Base-by-base conservation (phyloP, 2,113 vertebrate genomes). In the Centropristis striata region DNA sequence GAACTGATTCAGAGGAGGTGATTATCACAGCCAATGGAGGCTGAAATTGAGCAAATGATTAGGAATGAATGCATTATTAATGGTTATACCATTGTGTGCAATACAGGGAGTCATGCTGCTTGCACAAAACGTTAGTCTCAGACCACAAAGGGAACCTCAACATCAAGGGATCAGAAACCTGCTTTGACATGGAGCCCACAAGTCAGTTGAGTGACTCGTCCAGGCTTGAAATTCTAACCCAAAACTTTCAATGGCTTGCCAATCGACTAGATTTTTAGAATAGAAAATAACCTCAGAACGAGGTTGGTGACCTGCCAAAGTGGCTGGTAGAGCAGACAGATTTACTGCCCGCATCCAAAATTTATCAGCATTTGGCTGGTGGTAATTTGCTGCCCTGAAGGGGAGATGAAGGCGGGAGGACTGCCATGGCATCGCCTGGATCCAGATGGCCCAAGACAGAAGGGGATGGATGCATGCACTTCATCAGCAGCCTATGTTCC, bases 401-500 rank as follows among this genome's bases (percentile, higher is more conserved):
- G 81, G 76, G 66, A 75, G 85, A 84, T 80, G 88, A 84, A 78
- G 83, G 68, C 47, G 10, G 76, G 71, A 88, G 0, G 65, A 25
- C 57, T 82, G 79, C 83, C 83, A 78, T 67, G 81, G 88, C 61
- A 41, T 66, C 28, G 75, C 84, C 63, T 71, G 72, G 65, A 84
- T 86, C 81, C 86, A 90, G 88, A 91, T 92, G 88, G 90, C 54
- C 36, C 75, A 64, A 81, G 79, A 86, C 79, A 88, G 85, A 86
- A 80, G 77, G 88, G 80, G 86, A 78, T 68, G 81, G 76, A 88
- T 82, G 78, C 61, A 27, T 54, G 65, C 82, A 80, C 78, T 89
- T 83, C 73, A 85, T 82, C 87, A 81, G 68, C 78, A 75, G 75
- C 53, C 86, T 72, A 64, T 75, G 77, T 75, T 90, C 75, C 58